phyloP scores from a whole-genome alignment of 2,888 invertebrate species.

The Trachelus troglodyta region DNA sequence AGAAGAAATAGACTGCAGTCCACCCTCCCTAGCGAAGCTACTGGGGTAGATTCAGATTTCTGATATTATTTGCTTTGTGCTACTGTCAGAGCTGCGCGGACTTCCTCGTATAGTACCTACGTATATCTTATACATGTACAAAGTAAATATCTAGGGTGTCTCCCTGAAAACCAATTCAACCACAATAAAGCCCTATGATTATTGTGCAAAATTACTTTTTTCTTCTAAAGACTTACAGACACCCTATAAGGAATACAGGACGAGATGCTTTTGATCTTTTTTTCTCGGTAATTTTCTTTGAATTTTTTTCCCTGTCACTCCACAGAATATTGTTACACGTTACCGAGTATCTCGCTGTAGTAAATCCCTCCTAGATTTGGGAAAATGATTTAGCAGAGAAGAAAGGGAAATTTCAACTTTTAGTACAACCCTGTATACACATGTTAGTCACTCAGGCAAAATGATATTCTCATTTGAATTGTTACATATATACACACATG shows the following conservation, averaged over 20 bases:
- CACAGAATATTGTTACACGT: not conserved
- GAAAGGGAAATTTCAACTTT: not conserved
- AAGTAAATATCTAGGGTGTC: constrained; percentile 28
- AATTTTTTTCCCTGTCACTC: not conserved
- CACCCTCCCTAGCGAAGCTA: constrained; percentile 12
- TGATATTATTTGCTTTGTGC: constrained; percentile 44
- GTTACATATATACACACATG: not conserved
- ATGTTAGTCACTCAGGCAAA: not conserved
- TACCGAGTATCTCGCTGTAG: not conserved
- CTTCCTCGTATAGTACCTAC: not conserved
- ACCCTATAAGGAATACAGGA: not conserved
- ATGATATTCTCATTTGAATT: not conserved
- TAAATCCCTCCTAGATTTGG: not conserved
- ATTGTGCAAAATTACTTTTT: not conserved
- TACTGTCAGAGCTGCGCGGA: constrained; percentile 6
- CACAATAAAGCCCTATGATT: constrained; percentile 32
- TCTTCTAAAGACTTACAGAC: not conserved
- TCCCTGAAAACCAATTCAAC: constrained; percentile 32
- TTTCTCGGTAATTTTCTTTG: not conserved
- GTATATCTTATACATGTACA: constrained; percentile 1
- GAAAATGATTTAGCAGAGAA: not conserved
- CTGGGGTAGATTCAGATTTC: constrained; percentile 42
- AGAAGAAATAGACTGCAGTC: constrained; percentile 1
- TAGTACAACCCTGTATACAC: not conserved
- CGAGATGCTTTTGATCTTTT: not conserved